Percentiles rank a stretch among this genome's conserved stretches.
These are phyloP conservation scores for Polymixis lichenea DNA, from an alignment of 2,888 invertebrate genomes.

Conservation along the genomic window DNA sequence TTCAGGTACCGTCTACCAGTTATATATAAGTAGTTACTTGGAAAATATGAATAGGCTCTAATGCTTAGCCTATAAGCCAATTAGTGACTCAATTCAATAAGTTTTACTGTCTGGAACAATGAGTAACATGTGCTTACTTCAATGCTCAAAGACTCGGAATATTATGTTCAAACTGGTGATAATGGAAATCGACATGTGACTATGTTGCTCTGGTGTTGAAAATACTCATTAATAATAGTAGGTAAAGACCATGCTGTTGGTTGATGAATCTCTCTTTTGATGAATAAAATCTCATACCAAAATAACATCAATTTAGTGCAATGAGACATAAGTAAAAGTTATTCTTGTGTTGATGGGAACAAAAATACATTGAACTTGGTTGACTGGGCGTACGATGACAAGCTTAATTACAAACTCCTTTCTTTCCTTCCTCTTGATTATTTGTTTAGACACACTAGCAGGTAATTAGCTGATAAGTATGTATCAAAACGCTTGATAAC, in stretches of 20 bases:
- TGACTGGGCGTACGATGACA: constrained; percentile 16
- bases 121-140: neutral
- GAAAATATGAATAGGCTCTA: constrained; percentile 55
- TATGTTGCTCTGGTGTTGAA: neutral
- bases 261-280: neutral
- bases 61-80: constrained; percentile 71
- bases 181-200: neutral
- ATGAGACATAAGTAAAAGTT: neutral
- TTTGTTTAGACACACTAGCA: no score
- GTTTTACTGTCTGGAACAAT: constrained; percentile 17
- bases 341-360: constrained; percentile 10
- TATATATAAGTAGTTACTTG: constrained; percentile 23
- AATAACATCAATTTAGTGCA: constrained; percentile 20
- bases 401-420: neutral
- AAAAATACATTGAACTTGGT: constrained; percentile 22
- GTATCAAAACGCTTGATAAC: no score
- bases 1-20: constrained; percentile 21
- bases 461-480: no score
- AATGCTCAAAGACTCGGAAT: neutral
- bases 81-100: constrained; percentile 62
- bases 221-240: neutral
- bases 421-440: neutral
- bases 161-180: neutral
- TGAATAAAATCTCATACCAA: neutral
- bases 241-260: neutral